These are phyloP conservation scores for Contarinia nasturtii DNA, from an alignment of 1,140 invertebrate genomes.

Conservation along the genomic window DNA sequence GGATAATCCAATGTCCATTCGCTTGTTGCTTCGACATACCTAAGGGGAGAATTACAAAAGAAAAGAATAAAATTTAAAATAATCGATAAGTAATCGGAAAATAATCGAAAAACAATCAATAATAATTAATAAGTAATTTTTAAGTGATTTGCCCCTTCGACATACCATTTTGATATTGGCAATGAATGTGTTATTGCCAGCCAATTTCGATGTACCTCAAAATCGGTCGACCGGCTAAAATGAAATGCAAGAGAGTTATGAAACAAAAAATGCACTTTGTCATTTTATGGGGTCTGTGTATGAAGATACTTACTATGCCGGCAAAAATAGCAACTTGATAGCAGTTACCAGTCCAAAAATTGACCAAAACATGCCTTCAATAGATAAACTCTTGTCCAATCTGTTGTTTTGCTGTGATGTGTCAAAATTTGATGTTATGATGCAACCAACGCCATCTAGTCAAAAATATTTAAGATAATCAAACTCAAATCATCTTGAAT, in stretches of 20 bases:
- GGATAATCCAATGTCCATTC: slow-evolving; percentile 99
- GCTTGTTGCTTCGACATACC: slow-evolving; percentile 70
- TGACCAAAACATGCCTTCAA: neutral
- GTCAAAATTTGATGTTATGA: too few relatives aligned
- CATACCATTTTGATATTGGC: slow-evolving; percentile 76
- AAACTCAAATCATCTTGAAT: too few relatives aligned
- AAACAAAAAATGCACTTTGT: too few relatives aligned
- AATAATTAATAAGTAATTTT: too few relatives aligned
- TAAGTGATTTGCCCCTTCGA: too few relatives aligned
- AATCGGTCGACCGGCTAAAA: slow-evolving; percentile 66
- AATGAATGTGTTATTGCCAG: slow-evolving; percentile 80
- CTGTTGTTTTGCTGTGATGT: too few relatives aligned
- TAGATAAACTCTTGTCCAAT: neutral
- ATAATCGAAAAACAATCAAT: too few relatives aligned
- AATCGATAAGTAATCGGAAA: too few relatives aligned
- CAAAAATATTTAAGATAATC: too few relatives aligned
- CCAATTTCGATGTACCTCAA: slow-evolving; percentile 98
- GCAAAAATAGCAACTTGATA: neutral
- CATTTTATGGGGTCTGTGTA: slow-evolving; percentile 1
- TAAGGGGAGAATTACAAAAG: too few relatives aligned
- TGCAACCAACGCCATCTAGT: too few relatives aligned
- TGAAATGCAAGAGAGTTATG: slow-evolving; percentile 6
- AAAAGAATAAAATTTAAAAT: too few relatives aligned
- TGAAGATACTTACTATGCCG: slow-evolving; percentile 1
- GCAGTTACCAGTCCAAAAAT: neutral